A percentile compares a stretch with the other conserved stretches of the same genome.
Evolutionary conservation across 2,113 vertebrate genomes (phyloP).

Genomic region (Cavia aperea): DNA sequence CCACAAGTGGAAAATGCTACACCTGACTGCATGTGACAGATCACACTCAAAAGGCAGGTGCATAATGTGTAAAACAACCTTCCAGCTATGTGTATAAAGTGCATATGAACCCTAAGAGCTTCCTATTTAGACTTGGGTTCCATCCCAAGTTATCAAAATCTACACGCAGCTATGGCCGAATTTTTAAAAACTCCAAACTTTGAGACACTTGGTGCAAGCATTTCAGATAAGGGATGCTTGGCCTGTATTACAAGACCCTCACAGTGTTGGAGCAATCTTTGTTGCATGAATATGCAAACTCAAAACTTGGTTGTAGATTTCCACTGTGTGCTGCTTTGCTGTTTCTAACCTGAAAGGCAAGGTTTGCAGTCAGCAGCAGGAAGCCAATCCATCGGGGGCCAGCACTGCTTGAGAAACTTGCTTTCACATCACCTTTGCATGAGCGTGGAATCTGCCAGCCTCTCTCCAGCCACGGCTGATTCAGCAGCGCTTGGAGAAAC

Average conservation of each 20-base stretch:
- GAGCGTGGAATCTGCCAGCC: neutral
- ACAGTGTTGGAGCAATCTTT: neutral
- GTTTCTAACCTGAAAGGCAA: neutral
- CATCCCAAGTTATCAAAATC: neutral
- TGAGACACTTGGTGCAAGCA: neutral
- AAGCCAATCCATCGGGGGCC: neutral
- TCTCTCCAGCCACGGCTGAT: neutral
- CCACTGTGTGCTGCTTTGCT: neutral
- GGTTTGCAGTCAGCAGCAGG: neutral
- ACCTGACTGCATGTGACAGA: neutral
- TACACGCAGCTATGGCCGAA: neutral
- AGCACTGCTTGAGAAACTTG: neutral
- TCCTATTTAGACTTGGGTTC: neutral
- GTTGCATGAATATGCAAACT: neutral
- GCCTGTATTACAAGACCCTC: neutral
- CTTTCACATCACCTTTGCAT: neutral
- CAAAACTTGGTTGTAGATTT: neutral
- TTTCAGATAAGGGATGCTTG: neutral
- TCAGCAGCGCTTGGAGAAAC: neutral
- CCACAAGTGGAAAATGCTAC: neutral
- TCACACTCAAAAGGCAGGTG: neutral
- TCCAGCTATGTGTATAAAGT: neutral
- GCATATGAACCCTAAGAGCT: neutral
- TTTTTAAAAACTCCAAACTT: neutral
- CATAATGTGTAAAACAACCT: neutral